Base-by-base conservation (phyloP, 2,797 vertebrate genomes). In the Calcarius lapponicus region DNA sequence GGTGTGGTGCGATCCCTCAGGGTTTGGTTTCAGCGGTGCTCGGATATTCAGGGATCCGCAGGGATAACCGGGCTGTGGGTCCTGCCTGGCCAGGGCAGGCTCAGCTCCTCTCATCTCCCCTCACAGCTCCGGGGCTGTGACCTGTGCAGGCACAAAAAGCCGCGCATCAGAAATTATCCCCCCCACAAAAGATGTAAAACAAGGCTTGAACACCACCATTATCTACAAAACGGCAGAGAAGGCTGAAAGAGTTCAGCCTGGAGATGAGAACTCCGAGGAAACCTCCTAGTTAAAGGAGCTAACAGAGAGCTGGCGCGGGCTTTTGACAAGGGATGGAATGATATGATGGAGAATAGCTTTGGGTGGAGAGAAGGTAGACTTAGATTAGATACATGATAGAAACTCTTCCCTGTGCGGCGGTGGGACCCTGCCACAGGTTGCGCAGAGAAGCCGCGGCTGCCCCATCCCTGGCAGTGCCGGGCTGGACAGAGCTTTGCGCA, bases 61-160 rank as follows among this genome's bases (percentile, higher is more conserved):
- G 58, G 14, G 53, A 43, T 5, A 11, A 20, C 11, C 43, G 0
- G 75, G 29, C 1, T 9, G 28, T 0, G 53, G 32, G 5, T 32
- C 32, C 61, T 11, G 72, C 36, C 31, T 1, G 47, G 29, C 57
- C 40, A 3, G 50, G 32, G 1, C 0, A 25, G 3, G 1, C 54
- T 1, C 5, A 4, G 2, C 18, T 19, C 0, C 17, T 2, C 32
- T 6, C 31, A 3, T 5, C 8, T 24, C 9, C 32, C 2, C 15
- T 20, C 22, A 10, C 7, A 4, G 13, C 12, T 2, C 25, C 2
- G 31, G 7, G 7, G 4, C 58, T 24, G 1, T 2, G 9, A 43
- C 17, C 3, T 0, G 7, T 2, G 4, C 1, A 4, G 0, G 11
- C 25, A 11, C 9, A 12, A 13, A 22, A 2, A 3, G 10, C 21